A percentile compares a stretch with the other conserved stretches of the same genome.
Evolutionary conservation across 2,113 vertebrate species (phyloP).

Genomic region (Condylura cristata): DNA sequence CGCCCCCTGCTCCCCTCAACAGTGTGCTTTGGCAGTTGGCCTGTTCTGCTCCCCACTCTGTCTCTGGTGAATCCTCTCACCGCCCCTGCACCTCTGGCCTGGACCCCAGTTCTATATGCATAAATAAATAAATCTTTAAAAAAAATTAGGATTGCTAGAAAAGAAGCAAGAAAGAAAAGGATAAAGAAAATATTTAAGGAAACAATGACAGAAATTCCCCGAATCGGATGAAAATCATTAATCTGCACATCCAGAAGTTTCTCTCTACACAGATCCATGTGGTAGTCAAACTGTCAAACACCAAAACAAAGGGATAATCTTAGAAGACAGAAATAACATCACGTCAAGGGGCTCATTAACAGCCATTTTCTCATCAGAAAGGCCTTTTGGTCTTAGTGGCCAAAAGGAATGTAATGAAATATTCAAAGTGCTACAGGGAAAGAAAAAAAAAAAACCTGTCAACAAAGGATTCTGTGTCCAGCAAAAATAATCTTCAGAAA

Average conservation of each 20-base stretch:
- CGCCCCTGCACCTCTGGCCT: too few species aligned
- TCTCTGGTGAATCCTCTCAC: too few species aligned
- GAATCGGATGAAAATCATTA: neutral
- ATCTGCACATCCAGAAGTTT: neutral
- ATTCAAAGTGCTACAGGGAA: neutral
- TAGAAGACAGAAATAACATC: neutral
- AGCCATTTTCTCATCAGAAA: neutral
- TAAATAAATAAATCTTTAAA: too few species aligned
- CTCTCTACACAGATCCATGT: neutral
- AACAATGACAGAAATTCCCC: neutral
- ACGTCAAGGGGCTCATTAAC: neutral
- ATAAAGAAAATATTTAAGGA: neutral
- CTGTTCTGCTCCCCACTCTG: too few species aligned
- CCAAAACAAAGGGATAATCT: neutral
- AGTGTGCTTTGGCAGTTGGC: too few species aligned
- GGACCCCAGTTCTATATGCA: too few species aligned
- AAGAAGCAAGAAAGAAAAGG: neutral
- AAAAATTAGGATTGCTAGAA: too few species aligned
- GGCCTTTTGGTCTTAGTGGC: too few species aligned
- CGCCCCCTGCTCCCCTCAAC: too few species aligned
- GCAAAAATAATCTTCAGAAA: neutral
- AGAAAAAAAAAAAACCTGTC: neutral
- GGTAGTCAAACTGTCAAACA: neutral
- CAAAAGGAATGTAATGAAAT: neutral
- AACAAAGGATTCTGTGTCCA: neutral